phyloP scores from a whole-genome alignment of 2,888 invertebrate genomes.

The Leptinotarsa juncta region DNA sequence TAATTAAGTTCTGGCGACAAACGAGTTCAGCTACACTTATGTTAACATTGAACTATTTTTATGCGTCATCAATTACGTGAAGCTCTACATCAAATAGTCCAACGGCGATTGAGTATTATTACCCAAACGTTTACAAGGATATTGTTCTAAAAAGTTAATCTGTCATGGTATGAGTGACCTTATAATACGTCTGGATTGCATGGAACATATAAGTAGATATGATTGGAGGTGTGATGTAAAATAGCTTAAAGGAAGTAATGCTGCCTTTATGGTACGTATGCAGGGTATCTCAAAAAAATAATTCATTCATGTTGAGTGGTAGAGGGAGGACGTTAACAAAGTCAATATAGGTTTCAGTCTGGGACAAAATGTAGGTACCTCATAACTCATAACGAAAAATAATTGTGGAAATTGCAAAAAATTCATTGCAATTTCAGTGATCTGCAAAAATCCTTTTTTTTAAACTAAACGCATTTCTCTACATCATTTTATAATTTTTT shows the following conservation, averaged over 20 bases:
- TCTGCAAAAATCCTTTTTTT: no score
- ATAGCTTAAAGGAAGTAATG: not conserved
- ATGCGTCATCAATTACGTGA: slow-evolving; percentile 1
- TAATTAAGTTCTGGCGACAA: not conserved
- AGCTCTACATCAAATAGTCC: not conserved
- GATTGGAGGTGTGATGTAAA: not conserved
- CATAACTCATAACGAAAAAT: no score
- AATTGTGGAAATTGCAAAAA: no score
- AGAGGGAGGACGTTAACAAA: no score
- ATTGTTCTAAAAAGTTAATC: slow-evolving; percentile 4
- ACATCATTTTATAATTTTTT: no score
- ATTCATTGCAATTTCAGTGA: no score
- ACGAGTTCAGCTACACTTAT: not conserved
- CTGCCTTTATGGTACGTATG: not conserved
- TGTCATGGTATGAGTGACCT: not conserved
- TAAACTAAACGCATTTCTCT: no score
- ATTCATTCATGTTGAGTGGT: not conserved
- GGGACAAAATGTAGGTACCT: no score
- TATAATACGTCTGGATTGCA: not conserved
- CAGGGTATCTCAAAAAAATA: not conserved
- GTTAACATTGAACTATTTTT: not conserved
- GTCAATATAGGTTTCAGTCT: no score
- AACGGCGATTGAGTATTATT: not conserved
- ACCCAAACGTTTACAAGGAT: slow-evolving; percentile 10
- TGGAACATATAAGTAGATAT: not conserved